Evolutionary conservation across 2,113 vertebrate genomes (phyloP), one percentile per base, ranked within the genome.

Genomic region (Siphamia tubifer): DNA sequence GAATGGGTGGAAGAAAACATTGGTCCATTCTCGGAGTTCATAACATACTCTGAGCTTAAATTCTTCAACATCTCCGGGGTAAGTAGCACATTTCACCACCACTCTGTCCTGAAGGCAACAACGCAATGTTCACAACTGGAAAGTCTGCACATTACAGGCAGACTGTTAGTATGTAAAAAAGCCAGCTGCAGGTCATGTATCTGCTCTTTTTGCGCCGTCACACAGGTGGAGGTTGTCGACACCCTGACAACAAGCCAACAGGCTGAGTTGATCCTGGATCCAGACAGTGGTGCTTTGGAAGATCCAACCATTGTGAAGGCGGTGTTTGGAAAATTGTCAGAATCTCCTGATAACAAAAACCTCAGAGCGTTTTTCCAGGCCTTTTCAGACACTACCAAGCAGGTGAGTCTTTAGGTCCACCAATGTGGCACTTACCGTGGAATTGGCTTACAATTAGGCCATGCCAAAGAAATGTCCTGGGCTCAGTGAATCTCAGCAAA

Each of bases 241-340:
- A 1, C 8, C 5, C 57, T 83, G 11, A 65, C 75, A 53, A 35
- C 76, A 31, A n/a, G 31, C 0, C 77, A 81, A 52, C 70, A 71
- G 23, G 73, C 55, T 32, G 63, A 80, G 11, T 13, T 84, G 36
- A 5, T 81, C 7, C 42, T 75, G 17, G 77, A 84, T 45, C 31
- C 35, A n/a, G 15, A 36, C 9, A 67, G 43, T 0, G 23, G 7
- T 1, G 65, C 55, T 51, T 27, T 72, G 42, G 63, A 62, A 3
- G 36, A 72, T 24, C 52, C 35, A 31, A 31, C 51, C 43, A 10
- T 71, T 3, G 36, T 82, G 28, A 68, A 4, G 35, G 15, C 40
- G n/a, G 44, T 78, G 30, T 52, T 0, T 12, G 8, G 6, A 47
- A 65, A 27, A 19, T 16, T 65, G 19, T 3, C 25, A 12, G 38